Conservation (phyloP, 2,113 vertebrate genomes). For the Scomber japonicus region DNA sequence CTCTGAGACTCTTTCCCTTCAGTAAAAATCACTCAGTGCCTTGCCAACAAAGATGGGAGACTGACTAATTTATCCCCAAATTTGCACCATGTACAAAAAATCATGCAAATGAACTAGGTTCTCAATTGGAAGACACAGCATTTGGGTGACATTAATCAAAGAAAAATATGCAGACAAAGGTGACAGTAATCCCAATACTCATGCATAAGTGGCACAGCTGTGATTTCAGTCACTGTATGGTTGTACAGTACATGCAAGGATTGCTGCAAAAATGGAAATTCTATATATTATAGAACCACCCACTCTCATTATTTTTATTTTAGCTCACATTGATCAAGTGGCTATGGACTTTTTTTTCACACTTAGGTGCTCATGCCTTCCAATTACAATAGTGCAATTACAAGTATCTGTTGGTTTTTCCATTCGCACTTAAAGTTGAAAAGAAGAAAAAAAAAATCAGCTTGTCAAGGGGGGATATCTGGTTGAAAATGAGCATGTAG, state of each 20-base stretch:
- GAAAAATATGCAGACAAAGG: slow-evolving; percentile 89
- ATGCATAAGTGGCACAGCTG: slow-evolving; percentile 81
- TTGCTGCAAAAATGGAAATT: slow-evolving; percentile 54
- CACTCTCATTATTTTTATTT: slow-evolving; percentile 78
- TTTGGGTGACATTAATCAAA: slow-evolving; percentile 90
- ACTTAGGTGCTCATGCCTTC: slow-evolving; percentile 67
- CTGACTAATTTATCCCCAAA: slow-evolving; percentile 85
- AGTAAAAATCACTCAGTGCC: slow-evolving; percentile 82
- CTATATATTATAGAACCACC: slow-evolving; percentile 70
- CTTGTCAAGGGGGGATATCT: slow-evolving; percentile 56
- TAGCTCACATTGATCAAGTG: slow-evolving; percentile 67
- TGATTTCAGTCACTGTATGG: slow-evolving; percentile 72
- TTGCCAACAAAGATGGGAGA: slow-evolving; percentile 83
- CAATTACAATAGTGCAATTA: slow-evolving; percentile 75
- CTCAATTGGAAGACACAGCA: slow-evolving; percentile 87
- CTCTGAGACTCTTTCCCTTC: slow-evolving; percentile 73
- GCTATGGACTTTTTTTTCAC: slow-evolving; percentile 72
- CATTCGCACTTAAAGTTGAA: slow-evolving; percentile 77
- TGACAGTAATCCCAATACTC: slow-evolving; percentile 86
- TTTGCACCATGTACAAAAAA: slow-evolving; percentile 88
- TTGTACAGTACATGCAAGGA: slow-evolving; percentile 62
- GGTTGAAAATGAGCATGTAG: slow-evolving; percentile 51
- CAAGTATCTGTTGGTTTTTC: slow-evolving; percentile 72
- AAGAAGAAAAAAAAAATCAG: slow-evolving; percentile 48
- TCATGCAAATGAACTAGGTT: slow-evolving; percentile 88